These are phyloP conservation scores for Noctua comes DNA, from an alignment of 2,888 invertebrate species.

Conservation along the genomic window DNA sequence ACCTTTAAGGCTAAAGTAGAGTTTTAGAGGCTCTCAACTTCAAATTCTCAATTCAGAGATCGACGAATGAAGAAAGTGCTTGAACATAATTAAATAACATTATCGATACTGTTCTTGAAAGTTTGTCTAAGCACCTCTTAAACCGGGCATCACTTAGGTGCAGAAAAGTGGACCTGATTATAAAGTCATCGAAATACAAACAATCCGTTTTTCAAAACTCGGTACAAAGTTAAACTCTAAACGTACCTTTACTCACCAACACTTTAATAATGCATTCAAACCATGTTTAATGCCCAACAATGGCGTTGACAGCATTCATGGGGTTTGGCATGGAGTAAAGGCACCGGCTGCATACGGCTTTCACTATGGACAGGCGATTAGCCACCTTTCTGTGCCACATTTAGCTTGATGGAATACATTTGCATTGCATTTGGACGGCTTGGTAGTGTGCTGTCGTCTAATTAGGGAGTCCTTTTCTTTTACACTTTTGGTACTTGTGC, in stretches of 20 bases:
- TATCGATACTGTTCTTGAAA: not conserved
- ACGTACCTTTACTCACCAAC: slow-evolving; percentile 27
- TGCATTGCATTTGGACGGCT: slow-evolving; percentile 52
- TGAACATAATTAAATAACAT: not conserved
- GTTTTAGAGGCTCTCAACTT: not conserved
- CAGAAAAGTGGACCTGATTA: not conserved
- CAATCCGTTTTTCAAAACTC: slow-evolving; percentile 16
- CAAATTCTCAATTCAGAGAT: not conserved
- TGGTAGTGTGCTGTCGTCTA: slow-evolving; percentile 17
- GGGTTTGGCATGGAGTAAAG: slow-evolving; percentile 50
- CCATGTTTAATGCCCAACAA: slow-evolving; percentile 55
- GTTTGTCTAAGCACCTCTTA: not conserved
- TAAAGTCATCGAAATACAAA: not conserved
- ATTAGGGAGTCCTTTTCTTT: slow-evolving; percentile 36
- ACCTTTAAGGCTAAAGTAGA: not conserved
- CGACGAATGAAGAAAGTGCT: not conserved
- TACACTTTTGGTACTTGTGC: slow-evolving; percentile 33
- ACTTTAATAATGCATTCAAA: slow-evolving; percentile 59
- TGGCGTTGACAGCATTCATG: slow-evolving; percentile 45
- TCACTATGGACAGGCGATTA: slow-evolving; percentile 63
- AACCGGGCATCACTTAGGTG: not conserved
- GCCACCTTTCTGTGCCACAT: slow-evolving; percentile 49
- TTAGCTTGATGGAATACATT: slow-evolving; percentile 55
- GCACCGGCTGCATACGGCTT: slow-evolving; percentile 57
- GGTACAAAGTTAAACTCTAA: not conserved